Conservation (phyloP, 2,888 invertebrate genomes). For the Cylindroiulus punctatus region DNA sequence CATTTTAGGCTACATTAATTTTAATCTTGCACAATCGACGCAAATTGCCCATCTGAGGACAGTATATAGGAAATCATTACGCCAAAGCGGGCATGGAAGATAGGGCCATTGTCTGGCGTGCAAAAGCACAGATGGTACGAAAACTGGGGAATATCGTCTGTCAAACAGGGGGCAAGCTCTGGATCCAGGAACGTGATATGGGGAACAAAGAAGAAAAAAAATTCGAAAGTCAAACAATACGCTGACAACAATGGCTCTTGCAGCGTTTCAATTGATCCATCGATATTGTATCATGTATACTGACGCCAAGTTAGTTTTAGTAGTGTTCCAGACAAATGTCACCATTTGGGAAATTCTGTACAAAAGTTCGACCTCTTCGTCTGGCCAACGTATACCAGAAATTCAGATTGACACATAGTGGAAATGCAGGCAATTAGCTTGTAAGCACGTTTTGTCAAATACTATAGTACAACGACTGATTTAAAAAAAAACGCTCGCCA, state of each 20-base stretch:
- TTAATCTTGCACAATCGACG: neutral
- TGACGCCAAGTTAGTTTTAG: constrained; percentile 4
- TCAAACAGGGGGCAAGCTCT: no score
- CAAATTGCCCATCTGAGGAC: constrained; percentile 1
- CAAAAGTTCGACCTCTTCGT: no score
- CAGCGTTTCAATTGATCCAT: neutral
- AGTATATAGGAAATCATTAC: neutral
- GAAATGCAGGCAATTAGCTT: no score
- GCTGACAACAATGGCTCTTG: neutral
- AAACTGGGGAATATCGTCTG: neutral
- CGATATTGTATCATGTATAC: neutral
- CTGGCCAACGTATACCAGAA: no score
- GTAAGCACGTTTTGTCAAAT: no score
- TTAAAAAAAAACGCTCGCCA: no score
- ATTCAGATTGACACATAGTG: no score
- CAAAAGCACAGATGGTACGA: neutral
- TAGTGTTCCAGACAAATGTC: neutral
- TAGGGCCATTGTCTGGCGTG: neutral
- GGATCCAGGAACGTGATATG: neutral
- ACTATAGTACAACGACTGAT: no score
- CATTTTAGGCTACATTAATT: constrained; percentile 4
- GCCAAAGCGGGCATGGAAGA: neutral
- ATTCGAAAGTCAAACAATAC: neutral
- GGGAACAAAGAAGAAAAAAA: neutral
- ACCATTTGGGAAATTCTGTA: no score